A percentile compares a stretch with the other conserved stretches of the same genome.
Evolutionary conservation across 2,113 vertebrate species (phyloP).

Genomic region (Macrotis lagotis): DNA sequence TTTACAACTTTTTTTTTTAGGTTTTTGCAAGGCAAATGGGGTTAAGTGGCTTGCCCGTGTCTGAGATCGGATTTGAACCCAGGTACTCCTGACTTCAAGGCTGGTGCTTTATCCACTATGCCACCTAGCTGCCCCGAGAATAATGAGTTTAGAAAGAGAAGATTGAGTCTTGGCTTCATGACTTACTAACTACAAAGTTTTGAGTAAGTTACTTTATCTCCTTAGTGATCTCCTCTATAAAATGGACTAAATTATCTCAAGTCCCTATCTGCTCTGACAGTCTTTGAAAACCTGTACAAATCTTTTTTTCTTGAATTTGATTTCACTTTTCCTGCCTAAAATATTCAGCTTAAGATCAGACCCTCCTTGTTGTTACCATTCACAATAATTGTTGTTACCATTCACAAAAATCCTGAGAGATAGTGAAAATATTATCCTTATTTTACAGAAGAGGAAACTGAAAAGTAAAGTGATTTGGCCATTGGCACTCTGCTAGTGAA

Average conservation of each 20-base stretch:
- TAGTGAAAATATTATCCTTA: neutral
- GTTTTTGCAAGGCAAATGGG: too few species aligned
- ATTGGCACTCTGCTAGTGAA: neutral
- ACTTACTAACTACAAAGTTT: neutral
- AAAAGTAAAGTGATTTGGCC: neutral
- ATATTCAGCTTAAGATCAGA: neutral
- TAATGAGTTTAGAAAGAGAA: neutral
- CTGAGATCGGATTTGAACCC: too few species aligned
- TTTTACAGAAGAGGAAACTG: neutral
- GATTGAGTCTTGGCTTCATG: neutral
- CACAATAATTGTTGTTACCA: neutral
- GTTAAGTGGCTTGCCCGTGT: too few species aligned
- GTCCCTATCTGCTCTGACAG: neutral
- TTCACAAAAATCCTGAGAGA: neutral
- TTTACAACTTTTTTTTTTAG: too few species aligned
- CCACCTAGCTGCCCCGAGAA: too few species aligned
- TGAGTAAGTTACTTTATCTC: neutral
- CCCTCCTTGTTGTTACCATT: neutral
- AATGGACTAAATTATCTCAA: neutral
- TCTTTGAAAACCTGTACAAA: neutral
- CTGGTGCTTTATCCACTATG: too few species aligned
- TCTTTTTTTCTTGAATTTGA: neutral
- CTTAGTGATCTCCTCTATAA: neutral
- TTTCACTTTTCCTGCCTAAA: neutral
- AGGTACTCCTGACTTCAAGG: too few species aligned